Evolutionary conservation across 2,888 invertebrate species (phyloP), one percentile per base, ranked within the genome.

Genomic region (Dasypogon diadema): DNA sequence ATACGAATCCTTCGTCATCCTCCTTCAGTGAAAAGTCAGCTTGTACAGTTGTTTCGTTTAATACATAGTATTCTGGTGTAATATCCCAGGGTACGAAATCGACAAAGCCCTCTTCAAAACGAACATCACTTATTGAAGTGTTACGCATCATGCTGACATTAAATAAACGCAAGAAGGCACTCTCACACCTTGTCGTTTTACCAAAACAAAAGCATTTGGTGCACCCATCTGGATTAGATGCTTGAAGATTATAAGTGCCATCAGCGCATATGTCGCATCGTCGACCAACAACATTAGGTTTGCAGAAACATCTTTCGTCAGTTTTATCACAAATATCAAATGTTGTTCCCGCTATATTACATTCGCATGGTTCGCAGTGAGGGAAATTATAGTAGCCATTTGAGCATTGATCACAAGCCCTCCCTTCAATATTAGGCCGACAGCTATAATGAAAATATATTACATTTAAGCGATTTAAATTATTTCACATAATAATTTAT

Each of bases 201-300:
- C 97, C 97, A 84, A 98, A 99, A 84, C 99, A 99, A 90, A 96
- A 98, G 83, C 99, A 99, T 80, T 95, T 93, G 1, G 97, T 96
- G 83, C 99, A 99, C 0, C 99, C 99, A 1, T 93, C 91, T 0
- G 93, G 92, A 84, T 98, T 97, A 74, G 87, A 88, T 1, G 89
- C 89, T 84, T 96, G 93, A 34, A 99, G 88, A 84, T 98, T 93
- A 87, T 96, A 99, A 2, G 95, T 95, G 14, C 97, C 97, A 37
- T 94, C 93, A 79, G 90, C 90, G 84, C 99, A 99, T 0, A 90
- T 88, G 80, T 95, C 92, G 83, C 99, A 99, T 6, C 91, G 91
- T 76, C 90, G 87, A 1, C 94, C 95, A 2, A 90, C 88, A 0
- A 93, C 93, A 79, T 88, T 88, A 72, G 84, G 89, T 87, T 96